Evolutionary conservation across 2,888 invertebrate species (phyloP).

Genomic region (Polydrusus pterygomalis): DNA sequence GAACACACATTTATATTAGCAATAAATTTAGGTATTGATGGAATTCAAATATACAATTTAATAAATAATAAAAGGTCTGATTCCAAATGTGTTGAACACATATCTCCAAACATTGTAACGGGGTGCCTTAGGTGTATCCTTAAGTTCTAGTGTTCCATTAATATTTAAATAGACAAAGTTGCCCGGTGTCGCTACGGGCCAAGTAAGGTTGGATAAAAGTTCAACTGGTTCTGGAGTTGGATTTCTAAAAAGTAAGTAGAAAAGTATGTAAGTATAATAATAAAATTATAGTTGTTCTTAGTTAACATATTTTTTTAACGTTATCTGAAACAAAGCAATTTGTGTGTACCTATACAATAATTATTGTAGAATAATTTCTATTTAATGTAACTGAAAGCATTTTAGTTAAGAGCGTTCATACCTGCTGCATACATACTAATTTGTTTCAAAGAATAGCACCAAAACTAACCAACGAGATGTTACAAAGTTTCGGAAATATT

Average conservation of each 20-base stretch:
- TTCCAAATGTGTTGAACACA: slow-evolving; percentile 46
- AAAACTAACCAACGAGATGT: no score
- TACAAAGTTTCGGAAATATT: no score
- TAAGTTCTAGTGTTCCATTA: slow-evolving; percentile 46
- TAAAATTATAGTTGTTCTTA: no score
- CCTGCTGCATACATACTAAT: no score
- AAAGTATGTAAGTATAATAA: neutral
- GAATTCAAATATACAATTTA: slow-evolving; percentile 10
- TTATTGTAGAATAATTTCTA: no score
- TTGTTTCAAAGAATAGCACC: no score
- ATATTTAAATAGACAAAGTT: slow-evolving; percentile 53
- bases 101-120: slow-evolving; percentile 46
- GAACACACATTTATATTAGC: neutral
- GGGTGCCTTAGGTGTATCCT: slow-evolving; percentile 44
- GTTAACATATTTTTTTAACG: no score
- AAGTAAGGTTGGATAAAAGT: slow-evolving; percentile 51
- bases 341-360: no score
- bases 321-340: no score
- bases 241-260: slow-evolving; percentile 38
- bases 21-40: neutral
- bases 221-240: slow-evolving; percentile 53
- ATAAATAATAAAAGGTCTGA: slow-evolving; percentile 45
- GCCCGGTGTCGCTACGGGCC: slow-evolving; percentile 47
- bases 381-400: no score
- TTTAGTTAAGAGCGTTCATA: no score